Base-by-base conservation (phyloP, 2,888 invertebrate genomes). In the Eubasilissa splendida region DNA sequence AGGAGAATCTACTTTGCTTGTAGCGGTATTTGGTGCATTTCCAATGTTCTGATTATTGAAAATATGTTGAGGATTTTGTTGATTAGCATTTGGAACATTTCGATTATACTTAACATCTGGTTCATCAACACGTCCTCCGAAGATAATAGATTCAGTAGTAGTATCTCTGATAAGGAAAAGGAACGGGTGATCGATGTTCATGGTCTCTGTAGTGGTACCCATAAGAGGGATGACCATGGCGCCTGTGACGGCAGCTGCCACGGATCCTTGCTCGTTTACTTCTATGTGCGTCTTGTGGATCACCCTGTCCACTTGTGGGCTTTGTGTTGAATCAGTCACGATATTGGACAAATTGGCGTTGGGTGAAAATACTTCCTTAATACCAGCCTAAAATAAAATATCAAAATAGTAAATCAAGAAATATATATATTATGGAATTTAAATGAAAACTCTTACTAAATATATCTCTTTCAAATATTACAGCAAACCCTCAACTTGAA, bases 181-280 rank as follows among this genome's bases (percentile, higher is more conserved):
- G 86, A 94, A 95, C 0, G 94, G 94, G 84, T 91, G 91, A 85
- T 94, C 91, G 1, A 91, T 91, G 2, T 87, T 88, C 79, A 94
- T 86, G 70, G 87, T 87, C 2, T 91, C 89, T 1, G 88, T 87
- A n/a, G 87, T 85, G 0, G 89, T 87, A 53, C 91, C 91, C 86
- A 93, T 93, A 22, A 94, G 87, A 0, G 93, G 94, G 63, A 93
- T 90, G 5, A 93, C 90, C 84, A 91, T 87, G 1, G 92, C 90
- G 3, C 90, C 90, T 68, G 93, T 91, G 0, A 90, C 91, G 10
- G 94, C 93, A 2, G 93, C 92, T 0, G 94, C 94, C 5, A 91
- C 87, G 0, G 94, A 94, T 66, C 94, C 94, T 22, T 88, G 86
- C 86, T 95, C 94, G 81, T 93, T 92, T 0, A 94, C 92, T 66